Evolutionary conservation across 1,140 invertebrate genomes (phyloP), one percentile per base, ranked within the genome.

Genomic region (Oryzaephilus surinamensis): DNA sequence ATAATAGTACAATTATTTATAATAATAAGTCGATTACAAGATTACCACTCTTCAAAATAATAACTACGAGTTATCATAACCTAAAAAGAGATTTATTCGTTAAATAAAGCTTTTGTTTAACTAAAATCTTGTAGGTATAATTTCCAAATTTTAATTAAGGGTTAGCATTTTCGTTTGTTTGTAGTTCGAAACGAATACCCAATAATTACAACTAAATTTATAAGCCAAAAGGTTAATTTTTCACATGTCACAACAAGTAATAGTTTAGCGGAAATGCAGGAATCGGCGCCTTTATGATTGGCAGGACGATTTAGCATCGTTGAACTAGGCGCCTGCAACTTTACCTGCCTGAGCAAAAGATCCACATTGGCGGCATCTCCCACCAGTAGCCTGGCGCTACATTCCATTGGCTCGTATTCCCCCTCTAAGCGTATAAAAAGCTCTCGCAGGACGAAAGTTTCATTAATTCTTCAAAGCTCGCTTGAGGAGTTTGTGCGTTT

Each of bases 341-440:
- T 45, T 49, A 54, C 51, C 48, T 51, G 51, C 32, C 32, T 36
- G 36, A 31, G 18, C 38, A 26, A n/a, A 42, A 31, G 35, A 38
- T 45, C 31, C 31, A 45, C 43, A 44, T 41, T 48, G 46, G 46
- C 29, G 13, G 23, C 26, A 18, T 32, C 23, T 27, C 50, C 43
- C 43, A 39, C 37, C 51, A 41, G 28, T n/a, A 32, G 33, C 43
- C 40, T 42, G 32, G 42, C 41, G 44, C 41, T 28, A 27, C 11
- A 7, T 13, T 13, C 26, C 30, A 54, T 54, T 56, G 54, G 54
- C 24, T 33, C 18, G 19, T 11, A 18, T 26, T 24, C 45, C 45
- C 33, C 44, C 32, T 18, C 45, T 29, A 6, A 34, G 10, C 20
- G 13, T 52, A 56, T 54, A 54, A 48, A 56, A 48, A 24, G 11